These are phyloP conservation scores for Drosophila lutescens DNA, from an alignment of 2,888 invertebrate genomes.

Conservation along the genomic window DNA sequence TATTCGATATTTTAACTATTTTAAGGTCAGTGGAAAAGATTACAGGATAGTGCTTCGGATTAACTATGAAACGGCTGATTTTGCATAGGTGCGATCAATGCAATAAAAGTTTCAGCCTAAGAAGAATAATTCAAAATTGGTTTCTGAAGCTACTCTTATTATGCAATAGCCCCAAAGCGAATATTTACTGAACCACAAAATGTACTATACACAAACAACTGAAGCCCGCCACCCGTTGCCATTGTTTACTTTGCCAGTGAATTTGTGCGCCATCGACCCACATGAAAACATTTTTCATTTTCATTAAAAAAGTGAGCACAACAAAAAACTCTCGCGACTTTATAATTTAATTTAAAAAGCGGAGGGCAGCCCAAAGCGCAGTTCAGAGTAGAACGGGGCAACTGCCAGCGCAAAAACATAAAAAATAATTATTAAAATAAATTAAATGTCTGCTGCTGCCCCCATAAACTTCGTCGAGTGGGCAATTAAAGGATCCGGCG, in stretches of 20 bases:
- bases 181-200: conserved; percentile 53
- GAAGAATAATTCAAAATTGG: background rate
- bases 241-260: conserved; percentile 65
- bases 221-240: conserved; percentile 27
- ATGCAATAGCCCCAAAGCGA: conserved; percentile 28
- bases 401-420: conserved; percentile 16
- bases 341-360: conserved; percentile 77
- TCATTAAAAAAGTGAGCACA: conserved; percentile 51
- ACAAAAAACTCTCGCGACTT: conserved; percentile 60
- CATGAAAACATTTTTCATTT: conserved; percentile 65
- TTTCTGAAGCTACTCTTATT: background rate
- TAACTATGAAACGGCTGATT: too few relatives aligned
- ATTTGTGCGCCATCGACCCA: conserved; percentile 65
- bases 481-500: conserved; percentile 69
- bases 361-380: conserved; percentile 45
- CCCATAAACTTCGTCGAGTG: conserved; percentile 72
- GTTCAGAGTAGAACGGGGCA: conserved; percentile 4
- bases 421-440: conserved; percentile 77
- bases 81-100: background rate
- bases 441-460: conserved; percentile 78
- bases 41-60: too few relatives aligned
- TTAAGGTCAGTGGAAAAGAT: background rate
- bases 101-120: background rate
- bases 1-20: background rate
- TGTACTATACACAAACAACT: conserved; percentile 26